These are phyloP conservation scores for Eristalis tenax DNA, from an alignment of 2,888 invertebrate species.

Conservation along the genomic window DNA sequence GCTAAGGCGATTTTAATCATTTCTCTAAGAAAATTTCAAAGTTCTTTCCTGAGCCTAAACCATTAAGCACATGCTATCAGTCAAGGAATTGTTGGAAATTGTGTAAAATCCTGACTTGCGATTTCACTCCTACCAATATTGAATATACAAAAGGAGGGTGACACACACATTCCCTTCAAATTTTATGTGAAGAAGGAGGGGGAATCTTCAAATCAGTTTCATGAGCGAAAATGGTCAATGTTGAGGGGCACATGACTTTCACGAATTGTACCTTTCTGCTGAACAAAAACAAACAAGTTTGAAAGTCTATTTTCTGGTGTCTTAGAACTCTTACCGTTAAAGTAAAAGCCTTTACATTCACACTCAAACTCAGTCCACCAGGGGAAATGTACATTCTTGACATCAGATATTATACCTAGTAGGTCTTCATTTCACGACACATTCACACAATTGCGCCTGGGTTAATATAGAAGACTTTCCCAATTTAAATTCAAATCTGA, in stretches of 20 bases:
- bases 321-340: background rate
- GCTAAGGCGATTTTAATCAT: no score
- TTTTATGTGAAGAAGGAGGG: background rate
- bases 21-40: no score
- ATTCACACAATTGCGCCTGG: background rate
- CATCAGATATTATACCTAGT: background rate
- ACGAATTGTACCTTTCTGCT: background rate
- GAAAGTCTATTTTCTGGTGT: background rate
- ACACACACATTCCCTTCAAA: background rate
- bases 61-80: no score
- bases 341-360: background rate
- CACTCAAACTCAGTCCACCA: background rate
- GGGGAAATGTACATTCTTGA: background rate
- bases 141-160: no score
- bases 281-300: background rate
- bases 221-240: background rate
- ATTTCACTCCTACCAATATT: no score
- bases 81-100: no score
- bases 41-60: no score
- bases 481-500: constrained; percentile 36
- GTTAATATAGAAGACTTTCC: constrained; percentile 11
- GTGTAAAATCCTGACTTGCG: no score
- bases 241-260: background rate
- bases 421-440: background rate
- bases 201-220: background rate